These are phyloP conservation scores for Parnassius apollo DNA, from an alignment of 2,888 invertebrate genomes.

Conservation along the genomic window DNA sequence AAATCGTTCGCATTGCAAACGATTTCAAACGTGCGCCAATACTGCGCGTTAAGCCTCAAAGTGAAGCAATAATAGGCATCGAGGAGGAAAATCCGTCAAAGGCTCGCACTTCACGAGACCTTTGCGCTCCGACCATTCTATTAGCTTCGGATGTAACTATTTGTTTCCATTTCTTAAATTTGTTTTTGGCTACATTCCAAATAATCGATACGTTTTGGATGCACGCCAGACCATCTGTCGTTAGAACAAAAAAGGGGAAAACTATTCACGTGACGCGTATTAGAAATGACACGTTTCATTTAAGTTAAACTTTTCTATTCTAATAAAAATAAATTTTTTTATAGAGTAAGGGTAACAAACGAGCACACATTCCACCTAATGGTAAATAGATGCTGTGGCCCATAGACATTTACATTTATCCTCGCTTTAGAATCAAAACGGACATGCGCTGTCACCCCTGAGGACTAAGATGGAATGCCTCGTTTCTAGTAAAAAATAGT, in stretches of 20 bases:
- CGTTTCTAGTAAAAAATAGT: too few relatives aligned
- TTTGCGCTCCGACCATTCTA: constrained; percentile 12
- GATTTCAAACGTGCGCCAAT: neutral
- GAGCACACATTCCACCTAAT: too few relatives aligned
- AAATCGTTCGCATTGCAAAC: neutral
- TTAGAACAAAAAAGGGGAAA: constrained; percentile 42
- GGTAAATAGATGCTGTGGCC: too few relatives aligned
- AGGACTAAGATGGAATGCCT: too few relatives aligned
- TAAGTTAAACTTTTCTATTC: neutral
- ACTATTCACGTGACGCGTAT: constrained; percentile 28
- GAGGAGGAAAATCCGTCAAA: constrained; percentile 20
- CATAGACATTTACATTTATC: too few relatives aligned
- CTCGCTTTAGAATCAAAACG: too few relatives aligned
- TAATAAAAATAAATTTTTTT: too few relatives aligned
- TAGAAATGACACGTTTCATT: constrained; percentile 15
- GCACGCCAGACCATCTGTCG: constrained; percentile 61
- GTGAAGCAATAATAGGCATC: constrained; percentile 18
- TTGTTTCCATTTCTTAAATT: constrained; percentile 63
- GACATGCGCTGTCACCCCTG: too few relatives aligned
- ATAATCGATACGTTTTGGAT: constrained; percentile 69
- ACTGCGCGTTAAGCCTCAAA: constrained; percentile 9
- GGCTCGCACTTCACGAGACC: constrained; percentile 16
- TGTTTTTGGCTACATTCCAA: constrained; percentile 59
- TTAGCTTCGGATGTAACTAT: constrained; percentile 34
- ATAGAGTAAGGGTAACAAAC: too few relatives aligned